Conservation (phyloP, 2,113 vertebrate species). For the Brachyistius frenatus region DNA sequence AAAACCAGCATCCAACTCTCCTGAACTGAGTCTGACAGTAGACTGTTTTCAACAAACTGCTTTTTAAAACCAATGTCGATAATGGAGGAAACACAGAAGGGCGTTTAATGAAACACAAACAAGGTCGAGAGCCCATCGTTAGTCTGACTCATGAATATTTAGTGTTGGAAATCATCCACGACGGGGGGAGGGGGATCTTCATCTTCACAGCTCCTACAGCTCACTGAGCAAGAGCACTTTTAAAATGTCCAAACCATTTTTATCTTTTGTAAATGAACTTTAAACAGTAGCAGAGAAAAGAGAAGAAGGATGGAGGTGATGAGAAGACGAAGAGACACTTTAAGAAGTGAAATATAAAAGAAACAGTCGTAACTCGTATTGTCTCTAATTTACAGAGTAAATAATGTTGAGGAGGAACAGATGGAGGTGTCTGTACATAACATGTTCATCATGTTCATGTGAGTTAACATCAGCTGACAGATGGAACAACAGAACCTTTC, state of each 20-base stretch:
- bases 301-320: background rate
- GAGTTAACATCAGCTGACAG: too few relatives aligned
- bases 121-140: constrained; percentile 9
- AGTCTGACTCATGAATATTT: constrained; percentile 40
- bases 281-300: constrained; percentile 6
- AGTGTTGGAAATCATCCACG: constrained; percentile 17
- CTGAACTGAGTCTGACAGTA: background rate
- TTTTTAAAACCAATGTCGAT: too few relatives aligned
- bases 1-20: background rate
- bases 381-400: too few relatives aligned
- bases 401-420: too few relatives aligned
- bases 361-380: too few relatives aligned
- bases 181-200: constrained; percentile 13
- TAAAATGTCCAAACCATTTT: background rate
- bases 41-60: too few relatives aligned
- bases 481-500: too few relatives aligned
- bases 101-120: background rate
- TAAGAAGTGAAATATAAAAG: too few relatives aligned
- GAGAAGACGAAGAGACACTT: background rate
- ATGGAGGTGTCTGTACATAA: too few relatives aligned
- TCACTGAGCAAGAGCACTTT: background rate
- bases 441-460: too few relatives aligned
- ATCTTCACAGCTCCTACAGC: constrained; percentile 35
- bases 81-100: background rate
- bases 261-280: constrained; percentile 15